Evolutionary conservation across 2,888 invertebrate species (phyloP).

Genomic region (Rhynchonema sp.): DNA sequence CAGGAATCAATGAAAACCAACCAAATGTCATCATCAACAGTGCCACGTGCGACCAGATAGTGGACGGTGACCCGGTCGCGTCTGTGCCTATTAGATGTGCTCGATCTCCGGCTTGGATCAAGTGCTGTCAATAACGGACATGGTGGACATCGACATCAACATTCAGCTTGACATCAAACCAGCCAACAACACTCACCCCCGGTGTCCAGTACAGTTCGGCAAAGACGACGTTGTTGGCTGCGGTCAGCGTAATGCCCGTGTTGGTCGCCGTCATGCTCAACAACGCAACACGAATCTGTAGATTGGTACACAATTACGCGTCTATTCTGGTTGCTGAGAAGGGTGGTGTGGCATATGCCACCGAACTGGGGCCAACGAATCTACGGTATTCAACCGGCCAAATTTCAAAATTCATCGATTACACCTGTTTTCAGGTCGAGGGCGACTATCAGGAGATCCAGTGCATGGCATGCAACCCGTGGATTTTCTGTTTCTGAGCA

Average conservation of each 20-base stretch:
- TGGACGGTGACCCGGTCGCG: conserved; percentile 61
- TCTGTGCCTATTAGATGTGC: conserved; percentile 78
- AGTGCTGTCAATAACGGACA: conserved; percentile 43
- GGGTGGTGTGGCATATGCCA: too few species aligned
- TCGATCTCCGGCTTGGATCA: conserved; percentile 81
- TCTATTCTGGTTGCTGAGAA: too few species aligned
- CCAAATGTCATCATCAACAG: conserved; percentile 82
- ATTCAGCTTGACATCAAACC: not conserved
- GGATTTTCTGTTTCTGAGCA: too few species aligned
- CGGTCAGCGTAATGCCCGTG: conserved; percentile 75
- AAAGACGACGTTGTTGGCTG: conserved; percentile 72
- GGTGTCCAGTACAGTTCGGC: conserved; percentile 94
- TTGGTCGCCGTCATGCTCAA: conserved; percentile 76
- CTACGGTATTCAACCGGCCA: conserved; percentile 6
- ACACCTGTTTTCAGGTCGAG: not conserved
- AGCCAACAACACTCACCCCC: conserved; percentile 48
- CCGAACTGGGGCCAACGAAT: too few species aligned
- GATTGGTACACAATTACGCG: too few species aligned
- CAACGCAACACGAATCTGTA: conserved; percentile 56
- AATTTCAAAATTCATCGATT: not conserved
- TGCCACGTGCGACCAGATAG: conserved; percentile 64
- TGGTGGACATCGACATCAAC: not conserved
- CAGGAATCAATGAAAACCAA: conserved; percentile 8
- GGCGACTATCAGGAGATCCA: too few species aligned
- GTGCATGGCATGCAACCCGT: too few species aligned